Percentiles rank a stretch among this genome's conserved stretches.
Evolutionary conservation across 2,797 vertebrate species (phyloP).

Genomic region (Numenius phaeopus): DNA sequence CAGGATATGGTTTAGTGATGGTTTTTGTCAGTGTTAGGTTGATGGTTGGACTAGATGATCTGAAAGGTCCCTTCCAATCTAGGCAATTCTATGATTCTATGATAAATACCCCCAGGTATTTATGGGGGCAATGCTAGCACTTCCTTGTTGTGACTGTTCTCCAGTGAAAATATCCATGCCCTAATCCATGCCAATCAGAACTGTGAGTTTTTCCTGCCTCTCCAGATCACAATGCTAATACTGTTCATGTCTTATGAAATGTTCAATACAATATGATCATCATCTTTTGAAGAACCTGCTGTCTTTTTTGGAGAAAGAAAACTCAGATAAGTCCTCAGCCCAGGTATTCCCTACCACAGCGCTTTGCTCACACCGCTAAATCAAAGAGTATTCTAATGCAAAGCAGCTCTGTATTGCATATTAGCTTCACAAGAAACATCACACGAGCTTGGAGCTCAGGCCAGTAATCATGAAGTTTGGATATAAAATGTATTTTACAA

Average conservation of each 20-base stretch:
- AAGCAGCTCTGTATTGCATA: not conserved
- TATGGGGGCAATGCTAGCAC: not conserved
- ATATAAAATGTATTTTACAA: conserved; percentile 35
- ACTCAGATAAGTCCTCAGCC: not conserved
- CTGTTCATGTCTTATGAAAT: not conserved
- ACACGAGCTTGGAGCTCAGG: not conserved
- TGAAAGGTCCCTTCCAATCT: too few relatives aligned
- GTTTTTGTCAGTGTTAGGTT: too few relatives aligned
- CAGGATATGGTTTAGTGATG: not conserved
- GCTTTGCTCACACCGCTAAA: conserved; percentile 2
- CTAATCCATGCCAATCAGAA: not conserved
- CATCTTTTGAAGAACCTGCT: not conserved
- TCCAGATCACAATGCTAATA: not conserved
- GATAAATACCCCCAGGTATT: not conserved
- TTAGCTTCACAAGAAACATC: conserved; percentile 31
- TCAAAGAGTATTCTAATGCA: conserved; percentile 33
- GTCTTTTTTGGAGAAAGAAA: not conserved
- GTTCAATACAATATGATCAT: not conserved
- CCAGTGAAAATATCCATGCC: not conserved
- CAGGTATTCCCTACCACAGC: conserved; percentile 20
- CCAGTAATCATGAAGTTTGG: not conserved
- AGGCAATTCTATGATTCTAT: too few relatives aligned
- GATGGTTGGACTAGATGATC: too few relatives aligned
- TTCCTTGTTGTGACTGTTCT: not conserved
- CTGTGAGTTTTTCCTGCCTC: not conserved